phyloP scores from a whole-genome alignment of 1,140 invertebrate genomes.

The Tyrophagus putrescentiae region DNA sequence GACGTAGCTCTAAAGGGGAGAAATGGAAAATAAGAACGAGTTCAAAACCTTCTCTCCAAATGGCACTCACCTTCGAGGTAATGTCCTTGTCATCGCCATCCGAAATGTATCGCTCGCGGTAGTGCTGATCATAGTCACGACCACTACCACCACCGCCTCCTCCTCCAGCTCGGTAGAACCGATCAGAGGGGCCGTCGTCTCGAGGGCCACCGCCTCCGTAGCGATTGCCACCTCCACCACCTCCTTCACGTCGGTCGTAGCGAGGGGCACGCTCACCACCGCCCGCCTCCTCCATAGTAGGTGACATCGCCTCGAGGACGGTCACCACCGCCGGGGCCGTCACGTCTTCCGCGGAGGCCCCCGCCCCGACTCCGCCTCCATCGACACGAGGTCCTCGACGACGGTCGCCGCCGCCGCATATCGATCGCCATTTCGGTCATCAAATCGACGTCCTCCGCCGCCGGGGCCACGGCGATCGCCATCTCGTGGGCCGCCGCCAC shows the following conservation, averaged over 20 bases:
- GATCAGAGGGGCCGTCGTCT: neutral
- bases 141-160: constrained; percentile 2
- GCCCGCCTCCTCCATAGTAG: too few relatives aligned
- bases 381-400: neutral
- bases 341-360: neutral
- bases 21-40: too few relatives aligned
- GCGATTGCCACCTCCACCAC: neutral
- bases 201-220: neutral
- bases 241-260: neutral
- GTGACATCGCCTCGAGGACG: neutral
- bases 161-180: neutral
- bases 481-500: neutral
- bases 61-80: too few relatives aligned
- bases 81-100: too few relatives aligned
- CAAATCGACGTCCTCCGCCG: neutral
- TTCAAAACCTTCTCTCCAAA: too few relatives aligned
- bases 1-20: too few relatives aligned
- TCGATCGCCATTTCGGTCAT: constrained; percentile 14
- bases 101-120: too few relatives aligned
- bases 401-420: neutral
- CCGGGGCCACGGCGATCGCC: neutral
- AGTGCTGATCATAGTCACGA: neutral
- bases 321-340: neutral
- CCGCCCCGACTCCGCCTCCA: neutral
- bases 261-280: neutral